phyloP scores from a whole-genome alignment of 2,113 vertebrate species.

The Pipra filicauda region DNA sequence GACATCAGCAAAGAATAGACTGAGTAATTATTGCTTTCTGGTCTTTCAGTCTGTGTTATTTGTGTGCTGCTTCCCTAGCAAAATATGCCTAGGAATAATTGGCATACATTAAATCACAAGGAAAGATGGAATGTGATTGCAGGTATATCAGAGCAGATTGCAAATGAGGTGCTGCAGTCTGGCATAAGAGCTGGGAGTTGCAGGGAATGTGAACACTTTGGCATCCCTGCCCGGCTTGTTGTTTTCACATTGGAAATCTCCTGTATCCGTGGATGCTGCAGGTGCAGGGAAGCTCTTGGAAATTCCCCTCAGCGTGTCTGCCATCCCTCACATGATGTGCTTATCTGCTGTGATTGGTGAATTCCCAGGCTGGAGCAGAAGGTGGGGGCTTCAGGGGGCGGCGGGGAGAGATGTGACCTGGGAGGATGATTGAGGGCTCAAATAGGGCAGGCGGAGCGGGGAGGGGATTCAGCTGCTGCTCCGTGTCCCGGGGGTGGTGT shows the following conservation, averaged over 20 bases:
- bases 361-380: background rate
- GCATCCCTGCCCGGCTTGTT: background rate
- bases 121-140: constrained; percentile 19
- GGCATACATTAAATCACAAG: background rate
- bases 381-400: background rate
- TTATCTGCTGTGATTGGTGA: constrained; percentile 27
- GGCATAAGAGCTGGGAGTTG: background rate
- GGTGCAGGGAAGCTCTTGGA: constrained; percentile 31
- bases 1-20: constrained; percentile 26
- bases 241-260: background rate
- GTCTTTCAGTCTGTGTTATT: constrained; percentile 4
- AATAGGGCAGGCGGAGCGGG: background rate
- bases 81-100: background rate
- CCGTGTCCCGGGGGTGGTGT: background rate
- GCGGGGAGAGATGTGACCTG: background rate
- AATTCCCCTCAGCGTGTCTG: background rate
- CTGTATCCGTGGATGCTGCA: background rate
- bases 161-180: constrained; percentile 51
- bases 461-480: background rate
- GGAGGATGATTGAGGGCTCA: background rate
- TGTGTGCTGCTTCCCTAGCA: background rate
- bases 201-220: background rate
- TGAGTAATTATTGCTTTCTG: constrained; percentile 44
- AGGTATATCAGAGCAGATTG: constrained; percentile 17
- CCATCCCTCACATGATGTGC: background rate